Base-by-base conservation (phyloP, 2,113 vertebrate genomes). In the Rutilus rutilus region DNA sequence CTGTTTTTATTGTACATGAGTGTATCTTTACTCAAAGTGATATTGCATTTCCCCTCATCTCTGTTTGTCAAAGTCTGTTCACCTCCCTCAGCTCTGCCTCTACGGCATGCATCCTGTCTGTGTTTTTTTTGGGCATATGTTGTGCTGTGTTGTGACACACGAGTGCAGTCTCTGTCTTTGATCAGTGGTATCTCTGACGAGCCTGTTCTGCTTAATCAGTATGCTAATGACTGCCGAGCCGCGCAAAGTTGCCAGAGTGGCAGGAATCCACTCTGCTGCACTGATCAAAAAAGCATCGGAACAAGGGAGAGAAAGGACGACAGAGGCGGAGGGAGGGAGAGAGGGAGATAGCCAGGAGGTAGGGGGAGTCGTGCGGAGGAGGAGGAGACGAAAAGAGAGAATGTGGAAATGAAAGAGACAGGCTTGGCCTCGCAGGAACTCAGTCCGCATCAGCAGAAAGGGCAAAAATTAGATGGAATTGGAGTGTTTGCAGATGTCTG, bases 211-310 rank as follows among this genome's bases (percentile, higher is more conserved):
- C 86, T 85, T 87, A 85, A 89, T 89, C 85, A 83, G 87, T 88
- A 90, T 88, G 83, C 82, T 85, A 88, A 90, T 88, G 67, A 84
- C 86, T 83, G 73, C 84, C 36, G 62, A 89, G 71, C 78, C 6
- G 45, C 39, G 4, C 78, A 89, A 82, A 79, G 76, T 89, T 87
- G 79, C 83, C 83, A 81, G 83, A 87, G 83, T 87, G 88, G 85
- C 88, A 89, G 73, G 73, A 89, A 89, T 87, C 88, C 62, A 60
- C 64, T 87, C 64, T 33, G 33, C 73, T 57, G 50, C 67, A 52
- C 82, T 75, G 85, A 86, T 83, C 79, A 88, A 85, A 88, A 88
- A 88, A 77, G 64, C 33, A 19, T 92, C 90, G 91, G 76, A 85
- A 86, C 74, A 83, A 84, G 67, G 75, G 30, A 83, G 54, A 78